Conservation (phyloP, 1,140 invertebrate genomes). For the Bombus pyrosoma region DNA sequence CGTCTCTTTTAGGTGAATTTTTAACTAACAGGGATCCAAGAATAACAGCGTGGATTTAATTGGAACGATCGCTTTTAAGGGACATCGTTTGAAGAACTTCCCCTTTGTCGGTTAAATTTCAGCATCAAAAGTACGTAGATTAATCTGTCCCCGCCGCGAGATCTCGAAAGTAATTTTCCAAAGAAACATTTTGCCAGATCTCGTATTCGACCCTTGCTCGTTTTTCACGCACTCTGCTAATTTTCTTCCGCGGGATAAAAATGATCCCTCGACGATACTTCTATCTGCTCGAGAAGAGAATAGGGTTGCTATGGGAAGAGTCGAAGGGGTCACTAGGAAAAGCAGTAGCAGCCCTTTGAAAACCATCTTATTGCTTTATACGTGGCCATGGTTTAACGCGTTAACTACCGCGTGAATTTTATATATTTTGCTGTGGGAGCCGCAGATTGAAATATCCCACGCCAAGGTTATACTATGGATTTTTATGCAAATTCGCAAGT, state of each 20-base stretch:
- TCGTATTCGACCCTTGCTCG: not conserved
- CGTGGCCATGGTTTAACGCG: not conserved
- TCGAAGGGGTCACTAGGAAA: not conserved
- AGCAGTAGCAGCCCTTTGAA: not conserved
- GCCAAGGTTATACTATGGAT: no score
- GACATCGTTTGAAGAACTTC: not conserved
- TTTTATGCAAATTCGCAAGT: no score
- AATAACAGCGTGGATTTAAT: not conserved
- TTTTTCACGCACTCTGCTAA: not conserved
- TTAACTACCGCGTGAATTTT: no score
- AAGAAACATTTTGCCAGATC: not conserved
- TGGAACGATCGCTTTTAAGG: not conserved
- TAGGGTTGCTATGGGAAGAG: not conserved
- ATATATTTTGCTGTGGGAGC: no score
- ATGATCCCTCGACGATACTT: not conserved
- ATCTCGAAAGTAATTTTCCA: not conserved
- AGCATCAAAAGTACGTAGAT: not conserved
- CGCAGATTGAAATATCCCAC: no score
- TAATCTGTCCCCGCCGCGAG: not conserved
- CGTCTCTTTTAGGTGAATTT: not conserved
- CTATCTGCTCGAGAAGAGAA: not conserved
- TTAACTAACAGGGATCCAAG: not conserved
- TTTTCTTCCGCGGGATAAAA: not conserved
- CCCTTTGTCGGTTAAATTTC: not conserved
- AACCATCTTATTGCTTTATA: not conserved